Conservation (phyloP, 2,113 vertebrate genomes). For the Semnornis frantzii region DNA sequence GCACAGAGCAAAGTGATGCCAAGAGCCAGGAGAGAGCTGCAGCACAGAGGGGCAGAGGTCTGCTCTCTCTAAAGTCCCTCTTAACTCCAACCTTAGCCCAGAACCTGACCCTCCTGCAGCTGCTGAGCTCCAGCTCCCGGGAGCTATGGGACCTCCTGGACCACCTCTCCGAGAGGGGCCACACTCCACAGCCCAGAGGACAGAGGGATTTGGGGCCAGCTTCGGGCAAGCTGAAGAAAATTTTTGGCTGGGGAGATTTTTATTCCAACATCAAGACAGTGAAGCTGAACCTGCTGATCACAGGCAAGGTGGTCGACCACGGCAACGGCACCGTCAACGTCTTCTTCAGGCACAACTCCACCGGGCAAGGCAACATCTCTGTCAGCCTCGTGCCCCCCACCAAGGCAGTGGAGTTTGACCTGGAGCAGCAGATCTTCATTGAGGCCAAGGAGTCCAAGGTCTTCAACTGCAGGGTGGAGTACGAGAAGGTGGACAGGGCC, state of each 20-base stretch:
- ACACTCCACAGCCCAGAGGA: constrained; percentile 70
- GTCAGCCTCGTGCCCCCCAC: constrained; percentile 95
- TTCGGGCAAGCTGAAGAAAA: constrained; percentile 89
- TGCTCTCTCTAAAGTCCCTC: constrained; percentile 51
- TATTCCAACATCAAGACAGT: constrained; percentile 99
- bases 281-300: constrained; percentile 95
- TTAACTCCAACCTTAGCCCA: not conserved
- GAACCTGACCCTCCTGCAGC: constrained; percentile 82
- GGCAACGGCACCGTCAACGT: constrained; percentile 97
- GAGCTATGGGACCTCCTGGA: constrained; percentile 87
- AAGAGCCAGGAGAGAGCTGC: constrained; percentile 37
- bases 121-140: constrained; percentile 80
- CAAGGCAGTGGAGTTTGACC: constrained; percentile 93
- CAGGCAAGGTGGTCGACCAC: constrained; percentile 96
- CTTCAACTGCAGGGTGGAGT: constrained; percentile 97
- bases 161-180: constrained; percentile 66
- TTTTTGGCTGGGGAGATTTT: constrained; percentile 99
- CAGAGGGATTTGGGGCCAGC: constrained; percentile 80
- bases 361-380: constrained; percentile 95
- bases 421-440: constrained; percentile 94
- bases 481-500: constrained; percentile 93
- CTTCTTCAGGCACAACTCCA: constrained; percentile 97
- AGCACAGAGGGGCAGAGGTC: constrained; percentile 37
- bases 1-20: constrained; percentile 37
- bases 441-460: constrained; percentile 99